Base-by-base conservation (phyloP, 2,888 invertebrate genomes). In the Yponomeuta plumbellus region DNA sequence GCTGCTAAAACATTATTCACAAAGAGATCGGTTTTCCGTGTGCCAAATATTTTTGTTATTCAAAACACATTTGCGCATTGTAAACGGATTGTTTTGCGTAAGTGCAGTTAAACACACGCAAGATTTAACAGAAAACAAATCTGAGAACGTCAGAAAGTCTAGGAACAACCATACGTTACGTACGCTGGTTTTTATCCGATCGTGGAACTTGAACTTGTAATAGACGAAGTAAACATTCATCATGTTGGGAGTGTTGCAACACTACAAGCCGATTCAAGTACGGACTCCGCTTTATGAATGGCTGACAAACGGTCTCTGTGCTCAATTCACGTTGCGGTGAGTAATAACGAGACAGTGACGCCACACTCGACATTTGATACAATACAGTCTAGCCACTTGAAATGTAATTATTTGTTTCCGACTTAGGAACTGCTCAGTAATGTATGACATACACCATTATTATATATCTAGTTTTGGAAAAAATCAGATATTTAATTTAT, bases 251-350 rank as follows among this genome's bases (percentile, higher is more conserved):
- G 44, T 52, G 44, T 52, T 52, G 44, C 44, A 52, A 52, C 44
- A 8, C 58, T 21, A 58, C 58, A 58, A 20, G 22, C 20, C 22
- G 56, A 56, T 20, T 10, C 13, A 13, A 59, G 59, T 22, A 8
- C 22, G 59, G 2, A 34, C 26, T 44, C 13, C 44, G 44, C 63
- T 63, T 44, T 63, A 63, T 63, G 63, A 63, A 63, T 69, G 67
- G 65, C 59, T 44, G 52, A 66, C 67, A 65, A 57, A 56, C 61
- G 67, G 52, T 64, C 68, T 21, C 44, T 63, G 63, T 44, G 44
- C 44, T 66, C 70, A 66, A 66, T 69, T 68, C 69, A 67, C 67
- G 66, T 65, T 56, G 68, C 66, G 62, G 76, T 80, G 81, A 81
- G 80, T 83, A 63, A 61, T 59, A 59, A 23, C 21, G 59, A 21